These are phyloP conservation scores for Zonotrichia leucophrys DNA, from an alignment of 2,113 vertebrate species.

Conservation along the genomic window DNA sequence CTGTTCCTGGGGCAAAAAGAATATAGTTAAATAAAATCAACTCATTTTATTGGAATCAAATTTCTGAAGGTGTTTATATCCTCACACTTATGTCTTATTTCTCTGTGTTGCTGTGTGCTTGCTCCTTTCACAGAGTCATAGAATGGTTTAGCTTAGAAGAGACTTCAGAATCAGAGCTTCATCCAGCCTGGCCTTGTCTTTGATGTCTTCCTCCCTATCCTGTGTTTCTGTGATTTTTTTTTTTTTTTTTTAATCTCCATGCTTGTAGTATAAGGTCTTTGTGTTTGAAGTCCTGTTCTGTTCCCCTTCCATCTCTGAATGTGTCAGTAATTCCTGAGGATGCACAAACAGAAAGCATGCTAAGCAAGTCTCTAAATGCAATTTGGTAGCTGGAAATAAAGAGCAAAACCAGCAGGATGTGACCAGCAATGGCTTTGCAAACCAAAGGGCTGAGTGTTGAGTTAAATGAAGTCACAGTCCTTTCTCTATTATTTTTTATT, in stretches of 20 bases:
- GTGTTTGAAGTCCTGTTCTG: background rate
- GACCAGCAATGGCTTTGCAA: constrained; percentile 6
- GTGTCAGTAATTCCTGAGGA: background rate
- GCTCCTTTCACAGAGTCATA: background rate
- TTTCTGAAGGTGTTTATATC: background rate
- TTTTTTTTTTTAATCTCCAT: background rate
- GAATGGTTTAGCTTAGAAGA: background rate
- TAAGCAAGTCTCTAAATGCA: background rate
- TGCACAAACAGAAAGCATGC: background rate
- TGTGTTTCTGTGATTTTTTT: background rate
- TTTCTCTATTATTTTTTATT: background rate
- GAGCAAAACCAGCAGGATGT: background rate
- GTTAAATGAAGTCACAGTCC: background rate
- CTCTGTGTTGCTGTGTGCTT: background rate
- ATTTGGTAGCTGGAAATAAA: background rate
- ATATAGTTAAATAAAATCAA: background rate
- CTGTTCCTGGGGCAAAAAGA: background rate
- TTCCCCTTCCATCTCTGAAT: background rate
- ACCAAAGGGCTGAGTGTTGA: background rate
- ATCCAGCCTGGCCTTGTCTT: background rate
- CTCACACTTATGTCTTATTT: background rate
- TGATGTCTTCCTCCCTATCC: background rate
- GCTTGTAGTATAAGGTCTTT: background rate
- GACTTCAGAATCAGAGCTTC: background rate
- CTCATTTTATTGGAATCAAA: background rate